These are phyloP conservation scores for Ochotona princeps DNA, from an alignment of 2,113 vertebrate genomes.

Conservation along the genomic window DNA sequence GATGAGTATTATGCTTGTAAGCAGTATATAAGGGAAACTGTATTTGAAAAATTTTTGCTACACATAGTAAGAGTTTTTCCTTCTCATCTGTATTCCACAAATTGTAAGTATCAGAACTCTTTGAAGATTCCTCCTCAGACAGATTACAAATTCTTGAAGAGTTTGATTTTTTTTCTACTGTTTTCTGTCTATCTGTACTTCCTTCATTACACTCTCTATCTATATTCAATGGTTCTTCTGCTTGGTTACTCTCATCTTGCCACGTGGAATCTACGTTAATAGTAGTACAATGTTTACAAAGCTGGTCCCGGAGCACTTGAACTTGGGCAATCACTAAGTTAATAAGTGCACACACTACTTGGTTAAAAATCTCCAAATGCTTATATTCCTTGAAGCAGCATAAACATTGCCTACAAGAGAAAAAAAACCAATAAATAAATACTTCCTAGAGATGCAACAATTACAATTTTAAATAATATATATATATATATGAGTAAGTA, in stretches of 20 bases:
- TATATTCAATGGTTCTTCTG: conserved; percentile 93
- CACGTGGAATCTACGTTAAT: conserved; percentile 88
- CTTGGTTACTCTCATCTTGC: conserved; percentile 89
- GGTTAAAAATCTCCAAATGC: conserved; percentile 99
- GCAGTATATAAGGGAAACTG: conserved; percentile 99
- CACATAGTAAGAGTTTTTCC: conserved; percentile 97
- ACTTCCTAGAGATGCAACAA: conserved; percentile 41
- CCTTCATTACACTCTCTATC: conserved; percentile 94
- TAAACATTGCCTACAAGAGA: conserved; percentile 94
- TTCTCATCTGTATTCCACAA: conserved; percentile 98
- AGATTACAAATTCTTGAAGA: conserved; percentile 83
- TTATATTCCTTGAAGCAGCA: conserved; percentile 99
- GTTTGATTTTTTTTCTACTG: conserved; percentile 84
- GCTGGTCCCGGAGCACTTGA: conserved; percentile 91
- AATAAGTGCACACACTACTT: conserved; percentile 99
- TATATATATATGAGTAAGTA: conserved; percentile 5
- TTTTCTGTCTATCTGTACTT: conserved; percentile 83
- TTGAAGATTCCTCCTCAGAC: conserved; percentile 84
- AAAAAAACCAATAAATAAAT: conserved; percentile 65
- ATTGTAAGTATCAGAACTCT: conserved; percentile 89
- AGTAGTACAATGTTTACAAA: conserved; percentile 90
- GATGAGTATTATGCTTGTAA: conserved; percentile 99
- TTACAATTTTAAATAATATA: conserved; percentile 34
- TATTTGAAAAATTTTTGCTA: conserved; percentile 99
- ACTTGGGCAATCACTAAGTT: conserved; percentile 98